Conservation (phyloP, 2,113 vertebrate species). For the Thomomys bottae region DNA sequence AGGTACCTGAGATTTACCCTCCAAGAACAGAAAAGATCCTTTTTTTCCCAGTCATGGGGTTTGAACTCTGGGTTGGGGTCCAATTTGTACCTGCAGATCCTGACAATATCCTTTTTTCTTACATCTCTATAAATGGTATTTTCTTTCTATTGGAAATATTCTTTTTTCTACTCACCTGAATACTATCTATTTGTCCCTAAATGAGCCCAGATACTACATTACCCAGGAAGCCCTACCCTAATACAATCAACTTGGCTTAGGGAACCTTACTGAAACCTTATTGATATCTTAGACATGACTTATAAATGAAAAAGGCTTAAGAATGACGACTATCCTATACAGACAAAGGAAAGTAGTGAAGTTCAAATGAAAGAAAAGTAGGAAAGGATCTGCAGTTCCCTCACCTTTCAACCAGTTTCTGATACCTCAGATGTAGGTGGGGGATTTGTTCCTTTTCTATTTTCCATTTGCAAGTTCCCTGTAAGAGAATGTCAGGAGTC, state of each 20-base stretch:
- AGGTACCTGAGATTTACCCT: neutral
- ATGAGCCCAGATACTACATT: neutral
- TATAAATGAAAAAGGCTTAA: neutral
- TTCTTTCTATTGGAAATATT: neutral
- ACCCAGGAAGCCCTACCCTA: neutral
- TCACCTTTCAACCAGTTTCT: neutral
- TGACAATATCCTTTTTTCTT: neutral
- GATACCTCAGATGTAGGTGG: neutral
- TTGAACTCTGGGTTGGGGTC: too few species aligned
- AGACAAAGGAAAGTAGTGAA: neutral
- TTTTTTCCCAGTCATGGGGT: too few species aligned
- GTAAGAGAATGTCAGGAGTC: neutral
- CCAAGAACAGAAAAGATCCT: slow-evolving; percentile 9
- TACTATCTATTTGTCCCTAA: neutral
- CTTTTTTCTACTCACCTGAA: neutral
- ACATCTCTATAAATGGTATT: neutral
- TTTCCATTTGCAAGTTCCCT: neutral
- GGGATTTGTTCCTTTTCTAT: neutral
- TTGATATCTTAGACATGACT: neutral
- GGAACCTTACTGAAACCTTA: neutral
- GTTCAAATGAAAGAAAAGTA: neutral
- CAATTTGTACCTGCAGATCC: neutral
- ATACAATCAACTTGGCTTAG: too few species aligned
- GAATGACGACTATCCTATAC: neutral
- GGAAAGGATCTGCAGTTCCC: neutral